phyloP scores from a whole-genome alignment of 2,113 vertebrate genomes.

The Burhinus oedicnemus region DNA sequence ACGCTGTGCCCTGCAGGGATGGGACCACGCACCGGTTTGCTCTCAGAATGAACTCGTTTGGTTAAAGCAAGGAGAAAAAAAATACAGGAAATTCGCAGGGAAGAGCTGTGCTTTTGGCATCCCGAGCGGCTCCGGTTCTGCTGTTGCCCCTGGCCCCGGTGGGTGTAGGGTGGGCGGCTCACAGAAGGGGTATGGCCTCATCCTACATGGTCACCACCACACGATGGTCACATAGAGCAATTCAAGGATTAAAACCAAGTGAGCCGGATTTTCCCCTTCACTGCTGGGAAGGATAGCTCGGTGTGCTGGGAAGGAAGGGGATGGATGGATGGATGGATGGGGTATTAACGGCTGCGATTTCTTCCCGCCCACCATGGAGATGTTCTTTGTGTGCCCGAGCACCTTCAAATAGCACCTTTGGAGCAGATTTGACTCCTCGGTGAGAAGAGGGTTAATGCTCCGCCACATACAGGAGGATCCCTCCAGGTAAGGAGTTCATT shows the following conservation, averaged over 20 bases:
- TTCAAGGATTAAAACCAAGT: not conserved
- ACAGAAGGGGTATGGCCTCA: fast-evolving
- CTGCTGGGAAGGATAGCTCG: fast-evolving
- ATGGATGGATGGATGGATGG: not conserved
- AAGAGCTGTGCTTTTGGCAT: fast-evolving
- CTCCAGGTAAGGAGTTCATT: not conserved
- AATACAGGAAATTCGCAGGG: fast-evolving
- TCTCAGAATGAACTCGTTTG: fast-evolving
- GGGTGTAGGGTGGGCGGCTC: not conserved
- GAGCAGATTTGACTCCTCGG: not conserved
- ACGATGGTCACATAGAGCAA: fast-evolving
- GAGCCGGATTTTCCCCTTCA: fast-evolving
- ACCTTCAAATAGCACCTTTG: not conserved
- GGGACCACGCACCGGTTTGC: not conserved
- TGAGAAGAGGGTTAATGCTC: not conserved
- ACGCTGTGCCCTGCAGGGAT: conserved; percentile 82
- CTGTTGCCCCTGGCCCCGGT: not conserved
- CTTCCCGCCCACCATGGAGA: fast-evolving
- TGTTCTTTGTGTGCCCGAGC: not conserved
- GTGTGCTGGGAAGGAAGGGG: not conserved
- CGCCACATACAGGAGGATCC: not conserved
- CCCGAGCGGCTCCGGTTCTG: fast-evolving
- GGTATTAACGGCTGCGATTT: fast-evolving
- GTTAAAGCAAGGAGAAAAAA: not conserved
- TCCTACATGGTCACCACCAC: not conserved